Percentiles rank a stretch among this genome's conserved stretches.
Conservation (phyloP, 2,113 vertebrate species). For the Halichoerus grypus region DNA sequence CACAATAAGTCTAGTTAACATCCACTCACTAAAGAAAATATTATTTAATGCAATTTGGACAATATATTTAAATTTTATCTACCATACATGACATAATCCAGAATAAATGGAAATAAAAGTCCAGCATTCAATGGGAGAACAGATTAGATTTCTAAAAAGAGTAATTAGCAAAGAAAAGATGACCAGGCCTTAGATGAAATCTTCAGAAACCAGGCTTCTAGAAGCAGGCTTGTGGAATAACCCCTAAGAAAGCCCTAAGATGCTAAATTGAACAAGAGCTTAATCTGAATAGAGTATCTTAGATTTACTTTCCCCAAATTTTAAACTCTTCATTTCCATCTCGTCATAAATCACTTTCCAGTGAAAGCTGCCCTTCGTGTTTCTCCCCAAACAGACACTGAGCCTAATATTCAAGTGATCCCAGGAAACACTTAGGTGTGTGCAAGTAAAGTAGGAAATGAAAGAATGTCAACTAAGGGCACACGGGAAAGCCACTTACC, state of each 20-base stretch:
- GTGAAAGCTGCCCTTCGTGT: neutral
- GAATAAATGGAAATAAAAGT: neutral
- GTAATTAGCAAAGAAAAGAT: neutral
- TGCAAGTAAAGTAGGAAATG: neutral
- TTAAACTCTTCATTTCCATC: neutral
- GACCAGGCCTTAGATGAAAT: neutral
- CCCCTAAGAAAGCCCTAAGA: neutral
- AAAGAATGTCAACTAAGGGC: neutral
- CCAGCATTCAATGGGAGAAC: neutral
- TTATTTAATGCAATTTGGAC: neutral
- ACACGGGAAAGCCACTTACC: neutral
- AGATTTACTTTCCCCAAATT: neutral
- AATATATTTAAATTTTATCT: neutral
- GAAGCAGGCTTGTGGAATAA: neutral
- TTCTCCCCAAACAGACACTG: neutral
- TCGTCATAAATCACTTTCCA: neutral
- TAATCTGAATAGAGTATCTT: neutral
- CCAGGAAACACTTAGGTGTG: neutral
- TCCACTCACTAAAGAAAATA: neutral
- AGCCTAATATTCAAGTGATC: neutral
- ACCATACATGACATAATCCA: neutral
- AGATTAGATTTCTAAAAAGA: neutral
- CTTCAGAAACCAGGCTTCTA: neutral
- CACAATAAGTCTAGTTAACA: neutral
- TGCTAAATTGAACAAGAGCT: neutral